Percentiles rank a stretch among this genome's conserved stretches.
phyloP scores from a whole-genome alignment of 1,140 invertebrate species.

The Physella acuta region DNA sequence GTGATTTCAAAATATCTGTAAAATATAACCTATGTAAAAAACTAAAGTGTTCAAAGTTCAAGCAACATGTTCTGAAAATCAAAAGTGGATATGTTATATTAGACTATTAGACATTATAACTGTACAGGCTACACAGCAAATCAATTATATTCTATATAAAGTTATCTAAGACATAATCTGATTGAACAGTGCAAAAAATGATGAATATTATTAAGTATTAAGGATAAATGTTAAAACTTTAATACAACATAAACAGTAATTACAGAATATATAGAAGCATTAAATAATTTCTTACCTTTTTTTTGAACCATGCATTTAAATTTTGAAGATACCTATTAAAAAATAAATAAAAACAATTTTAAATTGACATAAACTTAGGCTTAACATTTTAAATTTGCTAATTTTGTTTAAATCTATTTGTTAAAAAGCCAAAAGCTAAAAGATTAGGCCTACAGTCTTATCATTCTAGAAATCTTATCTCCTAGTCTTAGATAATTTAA shows the following conservation, averaged over 20 bases:
- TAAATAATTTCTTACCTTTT: slow-evolving; percentile 9
- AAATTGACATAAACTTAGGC: no score
- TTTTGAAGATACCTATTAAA: slow-evolving; percentile 20
- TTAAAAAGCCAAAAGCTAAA: no score
- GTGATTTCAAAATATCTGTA: background rate
- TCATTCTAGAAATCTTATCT: no score
- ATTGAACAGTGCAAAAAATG: background rate
- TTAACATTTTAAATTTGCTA: no score
- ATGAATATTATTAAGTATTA: background rate
- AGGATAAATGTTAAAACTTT: background rate
- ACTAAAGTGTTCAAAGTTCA: background rate
- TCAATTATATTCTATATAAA: background rate
- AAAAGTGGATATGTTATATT: background rate
- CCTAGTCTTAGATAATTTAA: no score
- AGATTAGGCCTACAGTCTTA: no score
- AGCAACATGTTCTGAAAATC: background rate
- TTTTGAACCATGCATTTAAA: slow-evolving; percentile 22
- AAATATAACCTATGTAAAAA: background rate
- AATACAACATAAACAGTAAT: background rate
- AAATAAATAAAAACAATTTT: no score
- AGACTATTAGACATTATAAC: background rate
- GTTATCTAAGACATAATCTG: background rate
- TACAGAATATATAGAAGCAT: background rate
- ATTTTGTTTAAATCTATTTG: no score
- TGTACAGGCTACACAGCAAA: background rate